Evolutionary conservation across 2,113 vertebrate species (phyloP).

Genomic region (Sylvilagus bachmani): DNA sequence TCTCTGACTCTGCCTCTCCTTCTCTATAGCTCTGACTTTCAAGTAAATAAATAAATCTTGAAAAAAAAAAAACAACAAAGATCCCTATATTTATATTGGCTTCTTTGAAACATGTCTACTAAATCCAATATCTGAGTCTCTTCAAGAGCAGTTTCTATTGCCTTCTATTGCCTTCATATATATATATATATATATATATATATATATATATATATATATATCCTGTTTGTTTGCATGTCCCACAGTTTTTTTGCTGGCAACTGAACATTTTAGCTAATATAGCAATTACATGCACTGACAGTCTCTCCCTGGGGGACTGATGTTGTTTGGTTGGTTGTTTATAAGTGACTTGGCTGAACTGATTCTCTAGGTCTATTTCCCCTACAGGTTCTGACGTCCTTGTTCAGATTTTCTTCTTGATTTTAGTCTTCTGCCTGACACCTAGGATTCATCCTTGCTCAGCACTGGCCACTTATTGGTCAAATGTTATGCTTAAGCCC

Average conservation of each 20-base stretch:
- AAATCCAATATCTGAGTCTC: slow-evolving; percentile 4
- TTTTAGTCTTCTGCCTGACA: slow-evolving; percentile 40
- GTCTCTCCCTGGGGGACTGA: neutral
- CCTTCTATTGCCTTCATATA: too few species aligned
- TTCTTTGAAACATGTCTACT: slow-evolving; percentile 18
- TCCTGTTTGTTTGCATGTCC: slow-evolving; percentile 6
- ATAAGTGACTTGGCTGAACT: slow-evolving; percentile 34
- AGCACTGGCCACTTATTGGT: neutral
- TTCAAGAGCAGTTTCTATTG: slow-evolving; percentile 19
- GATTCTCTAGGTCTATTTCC: slow-evolving; percentile 22
- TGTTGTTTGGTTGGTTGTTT: neutral
- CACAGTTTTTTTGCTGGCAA: slow-evolving; percentile 8
- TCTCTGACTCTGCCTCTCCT: too few species aligned
- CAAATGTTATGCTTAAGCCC: neutral
- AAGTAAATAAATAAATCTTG: too few species aligned
- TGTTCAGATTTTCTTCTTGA: slow-evolving; percentile 29
- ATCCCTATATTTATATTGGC: slow-evolving; percentile 19
- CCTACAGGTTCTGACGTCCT: neutral
- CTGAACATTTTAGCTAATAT: slow-evolving; percentile 13
- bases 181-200: neutral
- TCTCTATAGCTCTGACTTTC: too few species aligned
- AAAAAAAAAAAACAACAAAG: too few species aligned
- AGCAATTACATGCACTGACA: slow-evolving; percentile 23
- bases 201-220: neutral
- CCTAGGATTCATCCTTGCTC: neutral